A percentile compares a stretch with the other conserved stretches of the same genome.
phyloP scores from a whole-genome alignment of 1,140 invertebrate genomes.

The Drosophila rhopaloa region DNA sequence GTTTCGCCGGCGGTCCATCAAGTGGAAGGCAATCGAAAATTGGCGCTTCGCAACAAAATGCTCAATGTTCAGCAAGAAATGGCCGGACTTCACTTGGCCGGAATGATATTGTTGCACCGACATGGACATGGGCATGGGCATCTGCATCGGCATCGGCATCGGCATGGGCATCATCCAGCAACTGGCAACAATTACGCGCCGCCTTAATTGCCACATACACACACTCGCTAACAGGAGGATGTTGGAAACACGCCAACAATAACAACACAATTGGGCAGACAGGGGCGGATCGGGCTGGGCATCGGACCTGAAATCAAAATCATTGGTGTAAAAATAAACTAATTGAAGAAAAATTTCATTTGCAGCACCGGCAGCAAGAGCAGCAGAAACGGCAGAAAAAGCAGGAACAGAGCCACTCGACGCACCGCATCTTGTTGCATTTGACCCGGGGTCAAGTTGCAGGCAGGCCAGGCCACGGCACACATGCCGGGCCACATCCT shows the following conservation, averaged over 20 bases:
- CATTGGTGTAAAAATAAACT: slow-evolving; percentile 83
- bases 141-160: slow-evolving; percentile 11
- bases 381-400: slow-evolving; percentile 2
- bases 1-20: slow-evolving; percentile 43
- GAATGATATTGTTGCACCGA: slow-evolving; percentile 41
- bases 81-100: slow-evolving; percentile 26
- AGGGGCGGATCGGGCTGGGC: slow-evolving; percentile 12
- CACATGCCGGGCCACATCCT: slow-evolving; percentile 18
- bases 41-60: slow-evolving; percentile 69
- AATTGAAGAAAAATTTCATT: slow-evolving; percentile 83
- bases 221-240: slow-evolving; percentile 55
- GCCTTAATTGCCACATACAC: slow-evolving; percentile 73
- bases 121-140: slow-evolving; percentile 12
- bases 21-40: slow-evolving; percentile 74
- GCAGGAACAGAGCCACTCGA: slow-evolving; percentile 30
- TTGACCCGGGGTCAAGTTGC: slow-evolving; percentile 78
- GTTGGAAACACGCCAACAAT: slow-evolving; percentile 31
- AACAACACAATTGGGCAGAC: slow-evolving; percentile 34
- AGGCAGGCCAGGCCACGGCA: slow-evolving; percentile 14
- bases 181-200: slow-evolving; percentile 79
- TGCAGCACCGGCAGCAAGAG: slow-evolving; percentile 29
- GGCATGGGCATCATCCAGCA: slow-evolving; percentile 48
- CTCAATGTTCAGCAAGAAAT: slow-evolving; percentile 55
- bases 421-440: slow-evolving; percentile 72
- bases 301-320: slow-evolving; percentile 74